phyloP scores from a whole-genome alignment of 2,888 invertebrate genomes.

The Hedychridium roseum region DNA sequence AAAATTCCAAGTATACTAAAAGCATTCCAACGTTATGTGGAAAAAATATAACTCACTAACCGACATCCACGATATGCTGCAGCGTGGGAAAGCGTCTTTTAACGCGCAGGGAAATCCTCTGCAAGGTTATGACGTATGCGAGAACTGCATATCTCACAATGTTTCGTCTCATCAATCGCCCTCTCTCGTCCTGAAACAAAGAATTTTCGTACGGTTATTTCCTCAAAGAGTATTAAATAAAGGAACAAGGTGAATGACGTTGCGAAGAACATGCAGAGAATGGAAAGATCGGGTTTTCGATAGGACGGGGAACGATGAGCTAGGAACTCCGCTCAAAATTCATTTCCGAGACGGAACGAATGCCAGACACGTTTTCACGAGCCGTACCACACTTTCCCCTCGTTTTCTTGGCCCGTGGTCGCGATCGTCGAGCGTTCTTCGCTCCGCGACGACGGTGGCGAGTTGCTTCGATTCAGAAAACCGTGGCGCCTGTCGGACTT shows the following conservation, averaged over 20 bases:
- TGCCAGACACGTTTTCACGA: conserved; percentile 46
- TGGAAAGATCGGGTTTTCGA: neutral
- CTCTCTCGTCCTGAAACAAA: conserved; percentile 81
- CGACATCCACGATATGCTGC: conserved; percentile 91
- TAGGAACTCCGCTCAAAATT: conserved; percentile 26
- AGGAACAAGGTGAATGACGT: no score
- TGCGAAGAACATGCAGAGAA: neutral
- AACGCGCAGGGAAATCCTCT: conserved; percentile 86
- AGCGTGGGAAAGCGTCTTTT: conserved; percentile 88
- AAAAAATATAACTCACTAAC: conserved; percentile 67
- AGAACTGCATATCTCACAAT: conserved; percentile 89
- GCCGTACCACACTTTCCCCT: conserved; percentile 45
- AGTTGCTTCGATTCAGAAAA: conserved; percentile 27
- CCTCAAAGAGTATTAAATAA: no score
- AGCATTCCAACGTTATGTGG: no score
- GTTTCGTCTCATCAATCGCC: conserved; percentile 87
- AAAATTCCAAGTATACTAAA: no score
- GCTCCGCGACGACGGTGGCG: conserved; percentile 8
- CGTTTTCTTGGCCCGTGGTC: conserved; percentile 34
- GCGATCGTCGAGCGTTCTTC: conserved; percentile 13
- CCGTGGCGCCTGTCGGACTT: conserved; percentile 21
- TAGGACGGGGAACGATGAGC: neutral
- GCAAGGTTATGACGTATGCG: conserved; percentile 87
- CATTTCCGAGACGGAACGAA: conserved; percentile 31
- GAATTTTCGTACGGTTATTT: no score